A percentile compares a stretch with the other conserved stretches of the same genome.
Conservation (phyloP, 2,888 invertebrate genomes). For the Eristalis arbustorum region DNA sequence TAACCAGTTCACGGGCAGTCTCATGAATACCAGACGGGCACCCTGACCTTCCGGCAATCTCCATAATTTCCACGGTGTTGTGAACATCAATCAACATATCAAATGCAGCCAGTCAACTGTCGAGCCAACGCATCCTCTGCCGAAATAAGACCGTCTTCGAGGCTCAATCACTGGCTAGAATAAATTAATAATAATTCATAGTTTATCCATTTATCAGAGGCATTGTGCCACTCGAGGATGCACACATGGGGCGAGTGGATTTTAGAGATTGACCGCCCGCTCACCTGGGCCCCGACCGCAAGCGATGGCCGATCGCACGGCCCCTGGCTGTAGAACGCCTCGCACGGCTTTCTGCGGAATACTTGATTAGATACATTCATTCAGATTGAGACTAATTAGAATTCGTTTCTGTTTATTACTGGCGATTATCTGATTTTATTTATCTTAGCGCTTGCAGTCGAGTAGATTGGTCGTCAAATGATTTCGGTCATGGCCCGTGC, state of each 20-base stretch:
- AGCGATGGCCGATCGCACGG: slow-evolving; percentile 30
- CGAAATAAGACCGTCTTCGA: not conserved
- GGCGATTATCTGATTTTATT: slow-evolving; percentile 6
- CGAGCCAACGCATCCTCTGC: not conserved
- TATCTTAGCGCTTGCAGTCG: slow-evolving; percentile 16
- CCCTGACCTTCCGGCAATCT: slow-evolving; percentile 14
- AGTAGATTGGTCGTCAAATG: not conserved
- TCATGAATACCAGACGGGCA: not conserved
- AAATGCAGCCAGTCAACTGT: not conserved
- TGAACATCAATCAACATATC: slow-evolving; percentile 14
- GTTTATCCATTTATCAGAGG: not conserved
- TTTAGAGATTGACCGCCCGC: slow-evolving; percentile 9
- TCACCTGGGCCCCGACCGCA: slow-evolving; percentile 38
- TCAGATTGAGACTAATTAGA: slow-evolving; percentile 23
- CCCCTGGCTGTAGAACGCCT: slow-evolving; percentile 30
- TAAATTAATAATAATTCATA: slow-evolving; percentile 14
- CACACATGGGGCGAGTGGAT: not conserved
- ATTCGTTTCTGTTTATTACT: not conserved
- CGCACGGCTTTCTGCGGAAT: not conserved
- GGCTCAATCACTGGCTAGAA: not conserved
- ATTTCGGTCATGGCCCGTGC: slow-evolving; percentile 7
- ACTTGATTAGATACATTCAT: slow-evolving; percentile 31
- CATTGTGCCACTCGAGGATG: not conserved
- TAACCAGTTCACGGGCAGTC: not conserved
- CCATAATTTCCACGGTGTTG: not conserved